phyloP scores from a whole-genome alignment of 2,888 invertebrate genomes.

The Stenoptilia bipunctidactyla region DNA sequence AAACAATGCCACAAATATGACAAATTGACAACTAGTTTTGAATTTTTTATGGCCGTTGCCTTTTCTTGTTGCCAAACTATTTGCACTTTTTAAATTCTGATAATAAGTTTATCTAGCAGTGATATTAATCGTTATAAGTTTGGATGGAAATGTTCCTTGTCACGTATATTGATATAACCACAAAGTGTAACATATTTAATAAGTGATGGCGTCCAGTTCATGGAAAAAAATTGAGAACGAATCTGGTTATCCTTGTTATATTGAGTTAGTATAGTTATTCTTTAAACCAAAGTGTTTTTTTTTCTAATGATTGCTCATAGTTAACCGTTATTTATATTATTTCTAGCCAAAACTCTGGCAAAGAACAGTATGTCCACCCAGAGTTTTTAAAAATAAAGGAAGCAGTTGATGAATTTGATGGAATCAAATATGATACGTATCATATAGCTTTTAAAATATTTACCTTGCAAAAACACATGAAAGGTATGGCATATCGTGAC shows the following conservation, averaged over 20 bases:
- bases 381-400: slow-evolving; percentile 70
- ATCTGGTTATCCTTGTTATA: slow-evolving; percentile 71
- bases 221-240: slow-evolving; percentile 74
- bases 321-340: too few species aligned
- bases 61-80: slow-evolving; percentile 7
- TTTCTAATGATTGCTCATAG: too few species aligned
- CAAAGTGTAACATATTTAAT: too few species aligned
- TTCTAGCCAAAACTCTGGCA: slow-evolving; percentile 56
- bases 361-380: slow-evolving; percentile 72
- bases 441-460: slow-evolving; percentile 79
- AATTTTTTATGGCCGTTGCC: slow-evolving; percentile 34
- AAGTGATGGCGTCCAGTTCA: slow-evolving; percentile 33
- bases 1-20: too few species aligned
- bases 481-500: too few species aligned
- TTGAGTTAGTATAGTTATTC: slow-evolving; percentile 71
- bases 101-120: too few species aligned
- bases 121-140: too few species aligned
- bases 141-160: too few species aligned
- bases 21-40: slow-evolving; percentile 26
- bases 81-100: too few species aligned
- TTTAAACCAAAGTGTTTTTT: too few species aligned
- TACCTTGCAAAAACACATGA: slow-evolving; percentile 59
- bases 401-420: slow-evolving; percentile 73
- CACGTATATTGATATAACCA: too few species aligned
- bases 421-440: slow-evolving; percentile 81